Evolutionary conservation across 2,888 invertebrate species (phyloP), one percentile per base, ranked within the genome.

Genomic region (Eilema sororculum): DNA sequence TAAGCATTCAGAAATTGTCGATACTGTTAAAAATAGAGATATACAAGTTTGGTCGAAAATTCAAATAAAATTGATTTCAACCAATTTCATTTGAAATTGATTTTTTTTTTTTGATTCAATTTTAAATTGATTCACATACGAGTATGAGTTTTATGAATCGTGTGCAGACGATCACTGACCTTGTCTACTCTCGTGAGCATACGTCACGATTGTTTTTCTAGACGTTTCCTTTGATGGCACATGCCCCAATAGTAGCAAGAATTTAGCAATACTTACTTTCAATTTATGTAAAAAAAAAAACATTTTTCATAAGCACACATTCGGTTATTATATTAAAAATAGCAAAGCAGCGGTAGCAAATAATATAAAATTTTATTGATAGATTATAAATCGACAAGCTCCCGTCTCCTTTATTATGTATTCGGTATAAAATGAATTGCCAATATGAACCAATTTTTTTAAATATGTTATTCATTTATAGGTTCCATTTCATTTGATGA

Each of bases 141-240:
- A 37, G 62, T 58, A 24, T 65, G 24, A 75, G 46, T 62, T 74
- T 46, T 65, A 67, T 76, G 76, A 80, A 78, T 87, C 84, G 84
- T 75, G 77, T 76, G 76, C 78, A 80, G 83, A 83, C 81, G 75
- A 75, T 69, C 79, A 77, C 60, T 79, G 87, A 85, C 90, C 90
- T 90, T 90, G 86, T 65, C 77, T 74, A 74, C 75, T 75, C 75
- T 72, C 66, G 68, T 66, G 74, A 70, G 84, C 83, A 85, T 87
- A 84, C 76, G 74, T 84, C 88, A 88, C 87, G 85, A 84, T 57
- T 69, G 37, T 52, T 69, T 73, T 74, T 64, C 67, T 78, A 78
- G 87, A 87, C 87, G 89, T 87, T 72, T 75, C 74, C 28, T 59
- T 24, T 70, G 75, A 78, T 80, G 68, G 72, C 69, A 67, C 66